Conservation (phyloP, 1,140 invertebrate species). For the Drosophila equinoxialis region DNA sequence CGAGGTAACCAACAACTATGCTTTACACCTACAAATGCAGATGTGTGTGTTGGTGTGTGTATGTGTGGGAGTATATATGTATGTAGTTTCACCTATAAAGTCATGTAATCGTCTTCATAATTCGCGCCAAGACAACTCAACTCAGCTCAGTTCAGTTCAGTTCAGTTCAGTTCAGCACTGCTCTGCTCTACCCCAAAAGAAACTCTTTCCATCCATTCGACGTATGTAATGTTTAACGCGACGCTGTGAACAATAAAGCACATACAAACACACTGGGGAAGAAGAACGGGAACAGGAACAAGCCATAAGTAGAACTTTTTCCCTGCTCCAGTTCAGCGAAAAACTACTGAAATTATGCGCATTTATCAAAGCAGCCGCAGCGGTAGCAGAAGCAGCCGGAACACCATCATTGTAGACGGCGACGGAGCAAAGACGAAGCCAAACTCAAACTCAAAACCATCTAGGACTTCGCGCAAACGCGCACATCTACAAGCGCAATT, state of each 20-base stretch:
- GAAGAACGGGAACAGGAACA: conserved; percentile 1
- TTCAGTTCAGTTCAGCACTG: neutral
- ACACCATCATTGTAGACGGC: neutral
- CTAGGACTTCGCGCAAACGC: conserved; percentile 30
- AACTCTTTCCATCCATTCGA: conserved; percentile 49
- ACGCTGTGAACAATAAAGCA: conserved; percentile 74
- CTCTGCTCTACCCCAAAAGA: neutral
- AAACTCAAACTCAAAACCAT: conserved; percentile 44
- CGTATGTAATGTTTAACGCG: conserved; percentile 69
- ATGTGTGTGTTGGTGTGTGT: neutral
- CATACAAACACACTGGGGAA: conserved; percentile 30
- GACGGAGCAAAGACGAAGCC: neutral
- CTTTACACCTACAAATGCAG: conserved; percentile 18
- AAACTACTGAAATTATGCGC: conserved; percentile 80
- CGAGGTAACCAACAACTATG: conserved; percentile 3
- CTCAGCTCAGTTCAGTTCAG: conserved; percentile 17
- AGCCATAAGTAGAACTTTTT: conserved; percentile 39
- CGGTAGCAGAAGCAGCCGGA: conserved; percentile 22
- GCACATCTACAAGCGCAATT: conserved; percentile 68
- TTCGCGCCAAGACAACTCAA: conserved; percentile 68
- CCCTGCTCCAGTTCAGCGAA: conserved; percentile 53
- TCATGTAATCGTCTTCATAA: conserved; percentile 80
- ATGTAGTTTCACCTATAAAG: conserved; percentile 59
- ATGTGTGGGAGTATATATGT: conserved; percentile 12
- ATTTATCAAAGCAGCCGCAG: conserved; percentile 66